A percentile compares a stretch with the other conserved stretches of the same genome.
Conservation (phyloP, 2,113 vertebrate species). For the Aldabrachelys gigantea region DNA sequence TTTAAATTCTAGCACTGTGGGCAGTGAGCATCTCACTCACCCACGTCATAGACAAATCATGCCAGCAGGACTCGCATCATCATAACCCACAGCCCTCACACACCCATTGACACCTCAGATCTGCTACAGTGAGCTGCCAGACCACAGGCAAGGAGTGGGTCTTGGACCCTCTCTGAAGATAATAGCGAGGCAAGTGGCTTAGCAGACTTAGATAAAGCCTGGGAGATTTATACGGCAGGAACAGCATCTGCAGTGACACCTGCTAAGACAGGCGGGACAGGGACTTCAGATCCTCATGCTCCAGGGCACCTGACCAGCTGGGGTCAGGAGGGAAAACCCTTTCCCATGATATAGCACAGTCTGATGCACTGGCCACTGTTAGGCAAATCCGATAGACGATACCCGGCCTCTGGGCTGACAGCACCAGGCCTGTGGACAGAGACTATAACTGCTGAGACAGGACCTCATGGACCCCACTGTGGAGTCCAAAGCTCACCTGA, state of each 20-base stretch:
- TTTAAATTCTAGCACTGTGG: not conserved
- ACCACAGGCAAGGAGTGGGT: not conserved
- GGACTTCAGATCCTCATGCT: not conserved
- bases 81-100: not conserved
- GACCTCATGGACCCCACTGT: not conserved
- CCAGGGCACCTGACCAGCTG: not conserved
- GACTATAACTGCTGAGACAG: not conserved
- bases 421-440: not conserved
- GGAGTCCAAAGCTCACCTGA: not conserved
- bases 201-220: rapidly evolving
- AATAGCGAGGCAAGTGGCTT: not conserved
- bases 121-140: not conserved
- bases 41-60: rapidly evolving
- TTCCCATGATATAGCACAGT: not conserved
- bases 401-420: not conserved
- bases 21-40: not conserved
- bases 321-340: not conserved
- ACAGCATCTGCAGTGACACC: rapidly evolving
- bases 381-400: not conserved
- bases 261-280: not conserved
- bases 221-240: not conserved
- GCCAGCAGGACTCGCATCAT: not conserved
- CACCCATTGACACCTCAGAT: not conserved
- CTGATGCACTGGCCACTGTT: not conserved
- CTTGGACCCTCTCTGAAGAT: not conserved